A percentile compares a stretch with the other conserved stretches of the same genome.
These are phyloP conservation scores for Coleophora flavipennella DNA, from an alignment of 2,888 invertebrate genomes.

Conservation along the genomic window DNA sequence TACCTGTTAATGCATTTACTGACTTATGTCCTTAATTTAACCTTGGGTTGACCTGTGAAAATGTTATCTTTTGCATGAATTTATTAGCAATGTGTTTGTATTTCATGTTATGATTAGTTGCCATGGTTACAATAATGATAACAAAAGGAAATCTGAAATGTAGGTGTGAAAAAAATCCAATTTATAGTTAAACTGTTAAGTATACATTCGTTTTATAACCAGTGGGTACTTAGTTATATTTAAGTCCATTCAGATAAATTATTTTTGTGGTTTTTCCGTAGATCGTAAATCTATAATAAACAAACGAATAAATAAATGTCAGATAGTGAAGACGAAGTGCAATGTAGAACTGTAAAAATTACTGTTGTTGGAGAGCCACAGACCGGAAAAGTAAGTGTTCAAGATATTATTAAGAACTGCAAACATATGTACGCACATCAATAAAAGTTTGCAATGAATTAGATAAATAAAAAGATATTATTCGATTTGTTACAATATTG, in stretches of 20 bases:
- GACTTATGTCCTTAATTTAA: no score
- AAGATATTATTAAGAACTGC: neutral
- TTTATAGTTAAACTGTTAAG: neutral
- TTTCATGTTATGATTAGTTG: slow-evolving; percentile 16
- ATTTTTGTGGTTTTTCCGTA: slow-evolving; percentile 3
- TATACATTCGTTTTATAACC: neutral
- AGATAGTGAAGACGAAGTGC: slow-evolving; percentile 74
- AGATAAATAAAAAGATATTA: no score
- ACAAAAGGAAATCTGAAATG: slow-evolving; percentile 10
- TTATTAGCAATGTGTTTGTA: no score
- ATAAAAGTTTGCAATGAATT: no score
- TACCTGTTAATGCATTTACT: no score
- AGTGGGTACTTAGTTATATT: no score
- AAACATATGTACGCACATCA: no score
- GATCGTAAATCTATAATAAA: slow-evolving; percentile 13
- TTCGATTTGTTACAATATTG: no score
- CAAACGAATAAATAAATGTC: slow-evolving; percentile 63
- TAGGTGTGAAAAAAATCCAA: neutral
- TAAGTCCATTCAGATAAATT: slow-evolving; percentile 1
- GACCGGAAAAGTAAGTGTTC: slow-evolving; percentile 84
- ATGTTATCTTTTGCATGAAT: no score
- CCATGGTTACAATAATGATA: slow-evolving; percentile 27
- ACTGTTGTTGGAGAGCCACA: slow-evolving; percentile 85
- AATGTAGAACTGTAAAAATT: slow-evolving; percentile 80
- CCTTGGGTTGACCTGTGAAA: no score